Evolutionary conservation across 2,797 vertebrate species (phyloP).

Genomic region (Phalloptychus januarius): DNA sequence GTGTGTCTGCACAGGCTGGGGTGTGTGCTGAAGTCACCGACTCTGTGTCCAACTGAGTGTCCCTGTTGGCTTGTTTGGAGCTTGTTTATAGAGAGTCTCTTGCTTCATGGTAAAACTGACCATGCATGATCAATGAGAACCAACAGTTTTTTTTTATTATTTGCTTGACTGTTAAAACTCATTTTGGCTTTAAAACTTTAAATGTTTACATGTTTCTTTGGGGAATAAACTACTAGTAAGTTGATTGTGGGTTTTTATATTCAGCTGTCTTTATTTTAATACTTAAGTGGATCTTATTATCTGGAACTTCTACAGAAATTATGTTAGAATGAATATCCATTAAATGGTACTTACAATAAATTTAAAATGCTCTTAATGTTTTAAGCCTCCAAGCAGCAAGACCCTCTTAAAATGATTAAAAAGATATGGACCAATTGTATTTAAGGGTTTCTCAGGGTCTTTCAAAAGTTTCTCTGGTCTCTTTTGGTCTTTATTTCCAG

Average conservation of each 20-base stretch:
- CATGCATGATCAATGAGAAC: not conserved
- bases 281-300: not conserved
- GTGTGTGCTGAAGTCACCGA: slow-evolving; percentile 21
- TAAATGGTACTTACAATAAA: not conserved
- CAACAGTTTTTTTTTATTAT: not conserved
- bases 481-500: not conserved
- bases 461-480: not conserved
- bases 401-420: not conserved
- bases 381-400: not conserved
- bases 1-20: slow-evolving; percentile 5
- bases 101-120: slow-evolving; percentile 13
- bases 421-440: not conserved
- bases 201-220: not conserved
- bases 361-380: not conserved
- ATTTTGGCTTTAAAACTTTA: not conserved
- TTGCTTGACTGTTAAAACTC: not conserved
- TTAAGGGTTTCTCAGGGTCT: not conserved
- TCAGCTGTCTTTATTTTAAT: not conserved
- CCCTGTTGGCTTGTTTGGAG: not conserved
- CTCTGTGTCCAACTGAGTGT: slow-evolving; percentile 21
- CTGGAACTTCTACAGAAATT: not conserved
- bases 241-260: not conserved
- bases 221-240: not conserved
- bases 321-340: not conserved
- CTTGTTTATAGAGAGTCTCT: slow-evolving; percentile 10